These are phyloP conservation scores for Cyprinodon tularosa DNA, from an alignment of 2,113 vertebrate genomes.

Conservation along the genomic window DNA sequence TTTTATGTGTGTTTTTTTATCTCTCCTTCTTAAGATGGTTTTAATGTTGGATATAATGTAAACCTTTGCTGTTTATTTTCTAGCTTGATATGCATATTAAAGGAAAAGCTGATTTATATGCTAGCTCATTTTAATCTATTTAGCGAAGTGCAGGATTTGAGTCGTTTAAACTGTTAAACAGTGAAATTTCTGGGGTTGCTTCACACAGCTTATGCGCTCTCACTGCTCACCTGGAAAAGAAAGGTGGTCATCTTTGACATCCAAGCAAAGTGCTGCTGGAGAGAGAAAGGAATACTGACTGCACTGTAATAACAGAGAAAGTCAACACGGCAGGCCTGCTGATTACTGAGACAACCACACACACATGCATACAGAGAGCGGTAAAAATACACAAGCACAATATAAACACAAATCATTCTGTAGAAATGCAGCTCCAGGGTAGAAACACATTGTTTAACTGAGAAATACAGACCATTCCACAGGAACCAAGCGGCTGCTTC, in stretches of 20 bases:
- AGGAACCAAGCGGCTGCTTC: neutral
- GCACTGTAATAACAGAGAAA: slow-evolving; percentile 40
- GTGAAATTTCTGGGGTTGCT: neutral
- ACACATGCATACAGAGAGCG: neutral
- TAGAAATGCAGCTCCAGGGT: slow-evolving; percentile 12
- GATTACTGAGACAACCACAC: slow-evolving; percentile 30
- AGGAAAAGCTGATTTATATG: neutral
- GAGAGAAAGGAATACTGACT: slow-evolving; percentile 33
- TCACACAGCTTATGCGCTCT: slow-evolving; percentile 10
- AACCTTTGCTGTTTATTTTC: no score
- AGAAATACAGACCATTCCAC: slow-evolving; percentile 4
- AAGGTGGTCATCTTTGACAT: slow-evolving; percentile 13
- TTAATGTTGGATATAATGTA: no score
- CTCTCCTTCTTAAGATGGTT: neutral
- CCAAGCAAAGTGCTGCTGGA: slow-evolving; percentile 16
- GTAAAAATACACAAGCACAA: neutral
- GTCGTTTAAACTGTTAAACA: neutral
- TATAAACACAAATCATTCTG: slow-evolving; percentile 3
- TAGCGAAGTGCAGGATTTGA: no score
- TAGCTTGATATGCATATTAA: no score
- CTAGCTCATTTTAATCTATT: no score
- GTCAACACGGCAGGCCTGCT: slow-evolving; percentile 30
- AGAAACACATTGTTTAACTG: neutral
- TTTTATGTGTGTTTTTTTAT: neutral
- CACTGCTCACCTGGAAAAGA: slow-evolving; percentile 12